Base-by-base conservation (phyloP, 1,140 invertebrate species). In the Brachionus asplanchnoidis region DNA sequence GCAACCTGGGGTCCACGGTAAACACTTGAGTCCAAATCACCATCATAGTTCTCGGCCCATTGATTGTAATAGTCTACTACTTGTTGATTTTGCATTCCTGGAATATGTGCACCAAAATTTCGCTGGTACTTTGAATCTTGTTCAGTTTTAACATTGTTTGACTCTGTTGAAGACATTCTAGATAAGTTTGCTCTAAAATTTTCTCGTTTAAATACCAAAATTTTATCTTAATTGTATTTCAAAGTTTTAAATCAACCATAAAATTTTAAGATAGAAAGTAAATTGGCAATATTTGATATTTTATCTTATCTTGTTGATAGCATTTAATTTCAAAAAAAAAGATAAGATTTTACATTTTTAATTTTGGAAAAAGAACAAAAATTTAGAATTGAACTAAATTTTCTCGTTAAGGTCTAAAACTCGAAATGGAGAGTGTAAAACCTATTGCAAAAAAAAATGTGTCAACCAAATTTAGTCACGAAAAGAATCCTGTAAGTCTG, bases 1-100 rank as follows among this genome's bases (percentile, higher is more conserved):
- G 53, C 79, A 2, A 82, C 65, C 23, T 68, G 79, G 11, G 79
- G 79, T 23, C 79, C 79, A 26, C 79, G 53, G 14, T 82, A 82
- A 40, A 68, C 65, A 42, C 26, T 82, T 7, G 36, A 17, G 26
- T 82, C 42, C 9, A 82, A 46, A 44, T 82, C 79, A 11, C 36
- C 17, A 26, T 82, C 79, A 68, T 82, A 82, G 14, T 60, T 65
- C 12, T 42, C 53, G 14, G 79, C 53, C 79, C 79, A 82, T 60
- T 66, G 23, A 36, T 82, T 60, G 20, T 82, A 82, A 82, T 82
- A 46, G 6, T 82, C 40, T 23, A 82, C 53, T 9, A 82, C 53
- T 44, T 82, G 53, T 82, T 82, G 26, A 17, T 68, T 60, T 11
- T 46, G 60, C 1, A 65, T 82, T n/a, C 79, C 79, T 28, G 79